Percentiles rank a stretch among this genome's conserved stretches.
Conservation (phyloP, 2,113 vertebrate genomes). For the Cercocebus atys region DNA sequence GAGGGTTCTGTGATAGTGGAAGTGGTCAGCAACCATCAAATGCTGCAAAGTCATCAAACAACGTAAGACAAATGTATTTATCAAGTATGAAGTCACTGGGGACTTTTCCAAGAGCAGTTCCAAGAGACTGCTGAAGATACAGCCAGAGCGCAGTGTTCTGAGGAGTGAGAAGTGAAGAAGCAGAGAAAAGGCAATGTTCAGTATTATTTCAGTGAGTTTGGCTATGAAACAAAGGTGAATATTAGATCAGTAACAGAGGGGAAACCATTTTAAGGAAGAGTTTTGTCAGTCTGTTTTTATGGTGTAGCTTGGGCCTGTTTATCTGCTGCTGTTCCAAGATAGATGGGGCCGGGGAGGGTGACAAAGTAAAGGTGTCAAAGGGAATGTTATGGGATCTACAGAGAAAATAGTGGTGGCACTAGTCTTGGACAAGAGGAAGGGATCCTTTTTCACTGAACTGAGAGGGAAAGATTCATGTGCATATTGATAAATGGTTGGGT, state of each 20-base stretch:
- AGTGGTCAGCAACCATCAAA: background rate
- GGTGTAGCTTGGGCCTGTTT: background rate
- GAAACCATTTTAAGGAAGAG: background rate
- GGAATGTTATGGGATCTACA: background rate
- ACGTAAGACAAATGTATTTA: background rate
- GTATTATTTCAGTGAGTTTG: background rate
- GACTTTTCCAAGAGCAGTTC: constrained; percentile 12
- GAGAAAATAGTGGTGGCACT: background rate
- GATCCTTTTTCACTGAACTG: background rate
- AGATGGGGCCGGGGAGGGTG: background rate
- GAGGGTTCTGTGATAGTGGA: background rate
- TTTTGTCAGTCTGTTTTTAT: background rate
- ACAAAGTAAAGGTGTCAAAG: background rate
- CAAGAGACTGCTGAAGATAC: background rate
- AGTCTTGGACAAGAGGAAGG: background rate
- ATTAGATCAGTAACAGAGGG: background rate
- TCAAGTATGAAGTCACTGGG: background rate
- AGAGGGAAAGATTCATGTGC: background rate
- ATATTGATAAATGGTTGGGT: background rate
- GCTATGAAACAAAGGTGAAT: background rate
- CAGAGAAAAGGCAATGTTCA: background rate
- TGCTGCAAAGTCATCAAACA: constrained; percentile 18
- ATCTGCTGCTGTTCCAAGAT: background rate
- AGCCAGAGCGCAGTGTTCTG: background rate
- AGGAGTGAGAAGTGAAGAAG: background rate